A percentile compares a stretch with the other conserved stretches of the same genome.
These are phyloP conservation scores for Drepana falcataria DNA, from an alignment of 2,888 invertebrate species.

Conservation along the genomic window DNA sequence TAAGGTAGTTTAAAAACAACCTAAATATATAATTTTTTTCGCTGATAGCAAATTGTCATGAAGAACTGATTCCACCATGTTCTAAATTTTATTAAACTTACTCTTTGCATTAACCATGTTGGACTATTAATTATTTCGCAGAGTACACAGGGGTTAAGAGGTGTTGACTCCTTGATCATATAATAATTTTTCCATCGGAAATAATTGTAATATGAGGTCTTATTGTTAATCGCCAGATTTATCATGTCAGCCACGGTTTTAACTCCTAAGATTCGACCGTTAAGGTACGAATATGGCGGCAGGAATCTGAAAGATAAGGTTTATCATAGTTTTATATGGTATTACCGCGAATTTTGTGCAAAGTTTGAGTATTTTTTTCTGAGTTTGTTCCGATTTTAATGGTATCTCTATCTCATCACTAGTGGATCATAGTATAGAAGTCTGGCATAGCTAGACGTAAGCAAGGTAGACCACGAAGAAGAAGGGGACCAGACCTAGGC, in stretches of 20 bases:
- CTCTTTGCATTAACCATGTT: constrained; percentile 26
- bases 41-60: too few relatives aligned
- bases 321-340: not conserved
- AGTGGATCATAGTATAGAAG: too few relatives aligned
- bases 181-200: constrained; percentile 57
- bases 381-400: too few relatives aligned
- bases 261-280: constrained; percentile 29
- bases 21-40: too few relatives aligned
- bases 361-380: too few relatives aligned
- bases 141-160: constrained; percentile 41
- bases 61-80: constrained; percentile 48
- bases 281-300: constrained; percentile 48
- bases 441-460: too few relatives aligned
- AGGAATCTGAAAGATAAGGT: constrained; percentile 31
- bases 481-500: too few relatives aligned
- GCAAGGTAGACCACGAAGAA: too few relatives aligned
- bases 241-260: constrained; percentile 37
- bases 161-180: constrained; percentile 23
- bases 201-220: constrained; percentile 38
- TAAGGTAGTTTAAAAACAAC: too few relatives aligned
- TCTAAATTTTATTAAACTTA: constrained; percentile 33
- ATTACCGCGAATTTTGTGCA: too few relatives aligned
- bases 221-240: constrained; percentile 33
- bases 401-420: too few relatives aligned
- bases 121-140: constrained; percentile 44